Evolutionary conservation across 2,113 vertebrate genomes (phyloP), one percentile per base, ranked within the genome.

Genomic region (Guaruba guarouba): DNA sequence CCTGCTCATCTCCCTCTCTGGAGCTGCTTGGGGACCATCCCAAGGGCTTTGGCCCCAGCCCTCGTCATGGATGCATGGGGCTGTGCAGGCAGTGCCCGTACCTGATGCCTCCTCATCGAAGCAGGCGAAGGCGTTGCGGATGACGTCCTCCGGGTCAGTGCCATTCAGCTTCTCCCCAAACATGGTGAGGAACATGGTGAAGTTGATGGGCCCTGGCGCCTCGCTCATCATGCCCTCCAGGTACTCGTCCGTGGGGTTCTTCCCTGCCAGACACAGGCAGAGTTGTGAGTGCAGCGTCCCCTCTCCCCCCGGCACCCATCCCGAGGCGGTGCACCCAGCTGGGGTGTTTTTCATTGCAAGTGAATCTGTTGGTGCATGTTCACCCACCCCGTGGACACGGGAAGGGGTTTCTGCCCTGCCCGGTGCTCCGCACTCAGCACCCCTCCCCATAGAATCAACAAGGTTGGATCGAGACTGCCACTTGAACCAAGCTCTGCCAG

Each of bases 101-200:
- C 99, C 99, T 94, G 99, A 98, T 2, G 99, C 99, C 48, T 99
- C 99, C 96, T 99, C 99, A 0, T 99, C 99, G 1, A 99, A 99
- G 97, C 99, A 99, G 97, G 99, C 99, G 0, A 99, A 99, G 95
- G 99, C 99, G 0, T 99, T 99, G 94, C 99, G 98, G 97, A 99
- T 99, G 84, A 99, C 99, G 0, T 99, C 99, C 95, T 99, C 99
- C 0, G 99, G 99, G 97, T 99, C 99, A 0, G 99, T 99, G 80
- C 99, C 99, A 0, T 99, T 99, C 80, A 99, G 98, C 96, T 99
- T 98, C 96, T 99, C 99, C 92, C 99, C 99, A 1, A 99, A 99
- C 99, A 99, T 99, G 85, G 99, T 99, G 95, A 99, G 99, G 98
- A 99, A 99, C 99, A 99, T 99, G 95, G 99, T 99, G 98, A 99